phyloP scores from a whole-genome alignment of 2,113 vertebrate species.

The Laticauda laticaudata region DNA sequence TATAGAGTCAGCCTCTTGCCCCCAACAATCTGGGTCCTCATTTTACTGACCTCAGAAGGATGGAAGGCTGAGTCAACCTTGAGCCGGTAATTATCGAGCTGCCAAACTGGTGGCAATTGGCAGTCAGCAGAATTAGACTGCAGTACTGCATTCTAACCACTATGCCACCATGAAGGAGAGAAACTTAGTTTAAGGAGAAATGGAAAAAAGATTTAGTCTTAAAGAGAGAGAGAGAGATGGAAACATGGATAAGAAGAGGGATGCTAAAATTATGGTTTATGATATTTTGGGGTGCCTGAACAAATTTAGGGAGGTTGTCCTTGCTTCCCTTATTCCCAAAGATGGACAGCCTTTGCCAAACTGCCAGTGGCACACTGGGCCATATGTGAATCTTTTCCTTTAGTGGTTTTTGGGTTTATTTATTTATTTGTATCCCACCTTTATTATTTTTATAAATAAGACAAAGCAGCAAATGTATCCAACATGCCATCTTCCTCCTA shows the following conservation, averaged over 20 bases:
- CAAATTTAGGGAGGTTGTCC: too few species aligned
- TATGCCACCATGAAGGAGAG: background rate
- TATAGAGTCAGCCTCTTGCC: too few species aligned
- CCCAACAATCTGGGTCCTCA: too few species aligned
- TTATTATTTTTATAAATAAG: background rate
- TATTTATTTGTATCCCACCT: background rate
- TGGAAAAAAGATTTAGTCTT: background rate
- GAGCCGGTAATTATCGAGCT: too few species aligned
- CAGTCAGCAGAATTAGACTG: too few species aligned
- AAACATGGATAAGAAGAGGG: background rate
- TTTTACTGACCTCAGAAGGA: too few species aligned
- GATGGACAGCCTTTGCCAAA: background rate
- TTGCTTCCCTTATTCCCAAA: background rate
- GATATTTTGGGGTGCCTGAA: background rate
- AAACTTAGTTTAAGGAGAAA: conserved; percentile 54
- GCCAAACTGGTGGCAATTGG: too few species aligned
- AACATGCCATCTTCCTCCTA: background rate
- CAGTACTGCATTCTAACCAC: too few species aligned
- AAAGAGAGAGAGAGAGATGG: background rate
- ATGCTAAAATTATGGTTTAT: background rate
- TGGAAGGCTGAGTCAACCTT: too few species aligned
- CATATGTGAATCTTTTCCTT: too few species aligned
- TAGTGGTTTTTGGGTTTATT: background rate
- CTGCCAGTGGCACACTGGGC: background rate
- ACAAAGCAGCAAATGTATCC: background rate